These are phyloP conservation scores for Ivindomyrus marchei DNA, from an alignment of 2,113 vertebrate species.

Conservation along the genomic window DNA sequence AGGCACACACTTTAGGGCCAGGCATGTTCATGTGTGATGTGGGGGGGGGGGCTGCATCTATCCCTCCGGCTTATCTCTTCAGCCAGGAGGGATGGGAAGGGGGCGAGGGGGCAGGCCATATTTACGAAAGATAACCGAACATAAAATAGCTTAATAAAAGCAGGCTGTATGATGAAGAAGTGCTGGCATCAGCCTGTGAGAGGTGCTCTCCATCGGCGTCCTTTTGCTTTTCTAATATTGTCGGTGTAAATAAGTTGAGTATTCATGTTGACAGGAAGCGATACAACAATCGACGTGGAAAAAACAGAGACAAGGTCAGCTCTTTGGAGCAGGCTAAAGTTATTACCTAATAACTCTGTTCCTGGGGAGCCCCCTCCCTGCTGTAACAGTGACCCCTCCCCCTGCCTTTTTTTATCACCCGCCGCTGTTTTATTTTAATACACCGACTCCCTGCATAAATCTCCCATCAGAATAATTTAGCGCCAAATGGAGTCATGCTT, in stretches of 20 bases:
- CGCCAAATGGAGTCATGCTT: background rate
- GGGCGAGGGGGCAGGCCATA: background rate
- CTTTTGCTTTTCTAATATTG: background rate
- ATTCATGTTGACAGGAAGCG: constrained; percentile 2
- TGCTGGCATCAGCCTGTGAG: no score
- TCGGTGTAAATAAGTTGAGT: background rate
- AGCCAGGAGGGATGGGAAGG: background rate
- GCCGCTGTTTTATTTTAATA: background rate
- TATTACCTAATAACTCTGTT: background rate
- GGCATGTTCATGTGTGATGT: background rate
- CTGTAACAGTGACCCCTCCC: background rate
- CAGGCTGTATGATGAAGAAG: background rate
- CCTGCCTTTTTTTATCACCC: background rate
- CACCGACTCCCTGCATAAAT: background rate
- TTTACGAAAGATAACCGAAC: background rate
- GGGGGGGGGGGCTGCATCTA: background rate
- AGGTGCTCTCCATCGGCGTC: background rate
- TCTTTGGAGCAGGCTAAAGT: constrained; percentile 11
- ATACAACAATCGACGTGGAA: background rate
- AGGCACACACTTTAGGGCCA: background rate
- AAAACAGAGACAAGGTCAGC: background rate
- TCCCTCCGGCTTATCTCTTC: background rate
- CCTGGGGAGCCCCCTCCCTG: background rate
- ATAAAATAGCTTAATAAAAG: background rate
- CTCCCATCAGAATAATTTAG: background rate